These are phyloP conservation scores for Napeogenes inachia DNA, from an alignment of 2,888 invertebrate genomes.

Conservation along the genomic window DNA sequence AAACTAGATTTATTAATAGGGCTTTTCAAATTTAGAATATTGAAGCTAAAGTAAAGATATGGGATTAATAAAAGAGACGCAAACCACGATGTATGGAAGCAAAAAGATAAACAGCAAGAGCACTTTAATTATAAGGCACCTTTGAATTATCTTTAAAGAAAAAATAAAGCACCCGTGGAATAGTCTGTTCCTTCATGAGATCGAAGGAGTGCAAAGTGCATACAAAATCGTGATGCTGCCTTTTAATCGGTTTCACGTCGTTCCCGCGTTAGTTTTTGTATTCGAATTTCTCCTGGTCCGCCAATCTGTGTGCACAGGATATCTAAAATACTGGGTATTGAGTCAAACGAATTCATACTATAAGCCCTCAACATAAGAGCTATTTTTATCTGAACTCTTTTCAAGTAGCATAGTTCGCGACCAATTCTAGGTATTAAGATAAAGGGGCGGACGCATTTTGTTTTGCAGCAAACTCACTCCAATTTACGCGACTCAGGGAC, in stretches of 20 bases:
- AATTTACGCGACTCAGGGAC: constrained; percentile 72
- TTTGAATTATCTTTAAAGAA: constrained; percentile 62
- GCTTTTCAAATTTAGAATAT: constrained; percentile 18
- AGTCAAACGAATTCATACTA: constrained; percentile 48
- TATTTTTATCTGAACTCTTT: constrained; percentile 37
- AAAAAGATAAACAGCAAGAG: constrained; percentile 34
- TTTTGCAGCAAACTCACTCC: constrained; percentile 68
- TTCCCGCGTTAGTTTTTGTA: constrained; percentile 74
- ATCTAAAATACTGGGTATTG: constrained; percentile 40
- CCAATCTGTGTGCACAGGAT: constrained; percentile 63
- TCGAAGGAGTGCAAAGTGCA: constrained; percentile 72
- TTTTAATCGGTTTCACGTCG: constrained; percentile 77
- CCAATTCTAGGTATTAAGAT: constrained; percentile 67
- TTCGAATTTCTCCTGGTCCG: constrained; percentile 67
- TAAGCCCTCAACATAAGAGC: constrained; percentile 47
- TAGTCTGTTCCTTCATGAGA: constrained; percentile 56
- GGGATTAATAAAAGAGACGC: constrained; percentile 25
- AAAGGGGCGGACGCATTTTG: constrained; percentile 72
- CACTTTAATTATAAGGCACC: constrained; percentile 60
- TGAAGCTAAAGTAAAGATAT: constrained; percentile 9
- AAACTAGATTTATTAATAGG: constrained; percentile 28
- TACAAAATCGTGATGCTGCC: constrained; percentile 77
- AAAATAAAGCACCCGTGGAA: constrained; percentile 45
- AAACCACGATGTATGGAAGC: constrained; percentile 32
- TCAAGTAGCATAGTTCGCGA: constrained; percentile 40